Evolutionary conservation across 1,140 invertebrate genomes (phyloP), one percentile per base, ranked within the genome.

Genomic region (Thalassaphorura encarpata): DNA sequence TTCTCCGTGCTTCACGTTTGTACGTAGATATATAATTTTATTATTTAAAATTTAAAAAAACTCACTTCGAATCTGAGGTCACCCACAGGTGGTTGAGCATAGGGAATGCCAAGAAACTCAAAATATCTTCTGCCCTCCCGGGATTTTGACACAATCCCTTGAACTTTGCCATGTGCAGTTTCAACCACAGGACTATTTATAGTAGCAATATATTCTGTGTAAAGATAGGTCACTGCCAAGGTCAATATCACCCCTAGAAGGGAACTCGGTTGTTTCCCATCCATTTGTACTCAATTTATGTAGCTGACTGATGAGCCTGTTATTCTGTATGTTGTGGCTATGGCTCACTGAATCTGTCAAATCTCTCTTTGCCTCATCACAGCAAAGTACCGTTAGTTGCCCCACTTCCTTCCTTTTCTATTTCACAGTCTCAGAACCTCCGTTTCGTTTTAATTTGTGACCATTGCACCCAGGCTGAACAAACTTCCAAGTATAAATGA

Each of bases 51-150:
- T 42, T 42, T n/a, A n/a, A 21, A 42, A 42, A 15, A 13, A 13
- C 18, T 24, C 26, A 46, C 45, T 18, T 46, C 45, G 26, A 23
- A 46, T 26, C 45, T 11, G 13, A 46, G 45, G 11, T 46, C 45
- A 11, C 26, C 47, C 28, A 49, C 28, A 29, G 54, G 54, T 5
- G 19, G 11, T 11, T 48, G 5, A 2, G 54, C 54, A 49, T 49
- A 56, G n/a, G 46, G 54, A 16, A 56, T 16, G 15, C 54, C 54
- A 19, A 49, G 24, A 47, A 56, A 56, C 33, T 48, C 29, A 18
- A 18, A 48, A 39, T 40, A 56, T 13, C 11, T 29, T n/a, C 21
- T 31, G 6, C 54, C 54, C 8, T 48, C 31, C 27, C 54, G 39
- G 15, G 54, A 56, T 18, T 24, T 27, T 27, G 19, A 11, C 13